Evolutionary conservation across 2,888 invertebrate species (phyloP).

Genomic region (Bedellia somnulentella): DNA sequence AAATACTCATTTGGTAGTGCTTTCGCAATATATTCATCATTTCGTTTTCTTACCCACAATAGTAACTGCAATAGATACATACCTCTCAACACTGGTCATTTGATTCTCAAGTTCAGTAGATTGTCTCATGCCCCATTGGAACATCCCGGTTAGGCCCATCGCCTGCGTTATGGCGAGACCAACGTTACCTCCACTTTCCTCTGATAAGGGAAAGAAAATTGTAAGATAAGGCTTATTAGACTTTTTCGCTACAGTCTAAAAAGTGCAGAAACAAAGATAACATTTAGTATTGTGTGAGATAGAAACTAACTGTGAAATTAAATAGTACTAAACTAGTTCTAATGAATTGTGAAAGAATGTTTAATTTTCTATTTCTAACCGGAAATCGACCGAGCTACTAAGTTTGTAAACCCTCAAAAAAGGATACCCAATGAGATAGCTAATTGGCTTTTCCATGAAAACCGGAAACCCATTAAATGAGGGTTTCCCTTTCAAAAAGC

Average conservation of each 20-base stretch:
- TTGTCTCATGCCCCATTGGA: conserved; percentile 91
- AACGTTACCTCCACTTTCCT: conserved; percentile 69
- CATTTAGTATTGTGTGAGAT: no score
- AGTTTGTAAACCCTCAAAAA: no score
- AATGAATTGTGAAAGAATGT: conserved; percentile 3
- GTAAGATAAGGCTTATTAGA: neutral
- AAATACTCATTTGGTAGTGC: no score
- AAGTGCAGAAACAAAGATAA: neutral
- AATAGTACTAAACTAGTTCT: conserved; percentile 3
- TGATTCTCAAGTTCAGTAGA: conserved; percentile 87
- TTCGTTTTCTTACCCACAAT: no score
- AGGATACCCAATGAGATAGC: no score
- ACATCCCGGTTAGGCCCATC: conserved; percentile 77
- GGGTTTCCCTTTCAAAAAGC: no score
- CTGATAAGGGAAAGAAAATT: conserved; percentile 19
- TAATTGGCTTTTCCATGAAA: no score
- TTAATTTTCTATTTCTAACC: no score
- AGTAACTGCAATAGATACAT: no score
- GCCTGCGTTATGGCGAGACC: conserved; percentile 81
- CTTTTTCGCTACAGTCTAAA: neutral
- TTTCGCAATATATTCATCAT: no score
- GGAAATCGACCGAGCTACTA: no score
- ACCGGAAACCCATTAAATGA: no score
- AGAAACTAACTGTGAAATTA: conserved; percentile 1
- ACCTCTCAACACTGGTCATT: conserved; percentile 89